Conservation (phyloP, 2,888 invertebrate genomes). For the Plagodis pulveraria region DNA sequence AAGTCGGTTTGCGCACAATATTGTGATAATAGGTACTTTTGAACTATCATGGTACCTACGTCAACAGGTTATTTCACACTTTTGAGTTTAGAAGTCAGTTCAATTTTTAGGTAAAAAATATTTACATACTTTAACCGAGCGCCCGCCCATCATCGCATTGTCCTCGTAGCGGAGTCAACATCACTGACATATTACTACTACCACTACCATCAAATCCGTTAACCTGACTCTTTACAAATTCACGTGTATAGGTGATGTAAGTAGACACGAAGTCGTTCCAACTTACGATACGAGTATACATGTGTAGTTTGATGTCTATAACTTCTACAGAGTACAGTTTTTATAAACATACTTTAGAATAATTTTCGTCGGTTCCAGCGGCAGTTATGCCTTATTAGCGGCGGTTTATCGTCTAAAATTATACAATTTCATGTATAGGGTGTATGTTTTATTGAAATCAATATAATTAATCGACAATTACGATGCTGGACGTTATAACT, state of each 20-base stretch:
- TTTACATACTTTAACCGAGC: too few species aligned
- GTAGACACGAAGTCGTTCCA: conserved; percentile 8
- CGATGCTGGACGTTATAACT: conserved; percentile 78
- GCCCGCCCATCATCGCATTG: too few species aligned
- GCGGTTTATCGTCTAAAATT: conserved; percentile 72
- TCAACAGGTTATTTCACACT: too few species aligned
- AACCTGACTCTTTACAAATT: conserved; percentile 41
- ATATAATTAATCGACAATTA: conserved; percentile 83
- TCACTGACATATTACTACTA: conserved; percentile 39
- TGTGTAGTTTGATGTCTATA: conserved; percentile 57
- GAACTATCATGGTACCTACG: too few species aligned
- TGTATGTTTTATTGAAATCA: conserved; percentile 81
- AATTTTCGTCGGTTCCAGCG: conserved; percentile 60
- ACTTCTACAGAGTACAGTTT: conserved; percentile 64
- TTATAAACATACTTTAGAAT: conserved; percentile 62
- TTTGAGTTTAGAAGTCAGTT: too few species aligned
- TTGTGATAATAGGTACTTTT: too few species aligned
- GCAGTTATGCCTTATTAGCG: conserved; percentile 77
- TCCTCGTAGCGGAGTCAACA: conserved; percentile 1
- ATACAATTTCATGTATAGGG: conserved; percentile 78
- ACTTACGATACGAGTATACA: conserved; percentile 8
- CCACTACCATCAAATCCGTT: too few species aligned
- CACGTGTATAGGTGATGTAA: conserved; percentile 56
- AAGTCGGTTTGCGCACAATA: too few species aligned
- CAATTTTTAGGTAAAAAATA: too few species aligned